Percentiles rank a stretch among this genome's conserved stretches.
Conservation (phyloP, 2,113 vertebrate species). For the Amphilophus citrinellus region DNA sequence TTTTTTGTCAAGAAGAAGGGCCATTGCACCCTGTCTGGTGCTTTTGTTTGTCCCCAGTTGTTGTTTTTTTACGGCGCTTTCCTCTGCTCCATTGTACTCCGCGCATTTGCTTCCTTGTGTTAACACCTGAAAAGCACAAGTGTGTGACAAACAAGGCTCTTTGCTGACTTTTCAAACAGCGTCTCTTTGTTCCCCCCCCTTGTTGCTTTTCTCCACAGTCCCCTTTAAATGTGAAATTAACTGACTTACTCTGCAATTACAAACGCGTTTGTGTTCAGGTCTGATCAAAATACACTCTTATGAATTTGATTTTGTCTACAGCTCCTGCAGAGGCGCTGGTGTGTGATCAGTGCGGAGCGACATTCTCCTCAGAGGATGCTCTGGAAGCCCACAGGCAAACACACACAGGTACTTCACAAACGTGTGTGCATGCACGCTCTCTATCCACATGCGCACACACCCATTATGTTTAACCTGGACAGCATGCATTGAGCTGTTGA, state of each 20-base stretch:
- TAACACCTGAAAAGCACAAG: slow-evolving; percentile 71
- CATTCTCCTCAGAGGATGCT: slow-evolving; percentile 95
- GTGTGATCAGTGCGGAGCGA: slow-evolving; percentile 96
- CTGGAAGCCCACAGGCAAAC: slow-evolving; percentile 94
- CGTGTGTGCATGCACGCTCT: neutral
- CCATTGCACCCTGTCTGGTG: slow-evolving; percentile 85
- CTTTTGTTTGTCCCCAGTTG: slow-evolving; percentile 88
- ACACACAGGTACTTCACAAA: slow-evolving; percentile 87
- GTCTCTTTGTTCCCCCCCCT: slow-evolving; percentile 36
- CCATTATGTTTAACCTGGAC: slow-evolving; percentile 25
- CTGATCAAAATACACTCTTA: slow-evolving; percentile 35
- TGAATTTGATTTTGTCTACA: slow-evolving; percentile 72
- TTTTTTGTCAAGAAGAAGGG: slow-evolving; percentile 76
- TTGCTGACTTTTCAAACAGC: slow-evolving; percentile 48
- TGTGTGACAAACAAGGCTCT: slow-evolving; percentile 53
- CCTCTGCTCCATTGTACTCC: slow-evolving; percentile 85
- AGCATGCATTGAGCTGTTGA: slow-evolving; percentile 26
- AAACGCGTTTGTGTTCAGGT: slow-evolving; percentile 39
- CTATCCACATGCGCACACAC: neutral
- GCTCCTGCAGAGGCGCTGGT: slow-evolving; percentile 95
- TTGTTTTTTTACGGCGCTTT: slow-evolving; percentile 82
- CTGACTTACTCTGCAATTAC: slow-evolving; percentile 43
- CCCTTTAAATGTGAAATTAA: slow-evolving; percentile 40
- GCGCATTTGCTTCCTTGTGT: slow-evolving; percentile 73
- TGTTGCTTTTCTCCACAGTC: slow-evolving; percentile 7